These are phyloP conservation scores for Amphipyra tragopoginis DNA, from an alignment of 2,888 invertebrate genomes.

Conservation along the genomic window DNA sequence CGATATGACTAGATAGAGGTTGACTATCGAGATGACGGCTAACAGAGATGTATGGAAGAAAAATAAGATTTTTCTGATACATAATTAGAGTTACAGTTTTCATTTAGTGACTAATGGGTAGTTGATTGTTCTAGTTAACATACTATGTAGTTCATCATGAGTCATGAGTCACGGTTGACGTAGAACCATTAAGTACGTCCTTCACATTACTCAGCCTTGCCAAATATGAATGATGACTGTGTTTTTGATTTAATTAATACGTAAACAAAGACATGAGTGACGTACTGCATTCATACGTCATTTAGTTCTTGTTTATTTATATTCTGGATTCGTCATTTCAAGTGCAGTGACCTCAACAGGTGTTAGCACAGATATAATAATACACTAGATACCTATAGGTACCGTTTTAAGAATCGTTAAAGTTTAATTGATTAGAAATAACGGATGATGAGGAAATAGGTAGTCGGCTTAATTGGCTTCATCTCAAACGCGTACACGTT, in stretches of 20 bases:
- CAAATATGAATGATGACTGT: constrained; percentile 1
- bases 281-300: constrained; percentile 12
- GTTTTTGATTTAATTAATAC: constrained; percentile 13
- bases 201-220: constrained; percentile 15
- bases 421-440: no score
- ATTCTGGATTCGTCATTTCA: constrained; percentile 7
- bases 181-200: constrained; percentile 10
- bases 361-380: no score
- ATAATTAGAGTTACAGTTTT: no score
- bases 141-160: background rate
- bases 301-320: constrained; percentile 12
- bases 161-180: constrained; percentile 30
- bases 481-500: no score
- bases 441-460: no score
- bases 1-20: no score
- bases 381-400: no score
- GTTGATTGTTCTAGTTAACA: constrained; percentile 3
- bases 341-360: constrained; percentile 8
- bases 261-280: background rate
- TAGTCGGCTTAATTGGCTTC: no score
- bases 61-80: background rate
- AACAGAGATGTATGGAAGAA: no score
- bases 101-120: constrained; percentile 6
- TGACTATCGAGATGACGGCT: no score
- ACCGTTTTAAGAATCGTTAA: background rate